phyloP scores from a whole-genome alignment of 2,888 invertebrate species.

The Podotricha telesiphe region DNA sequence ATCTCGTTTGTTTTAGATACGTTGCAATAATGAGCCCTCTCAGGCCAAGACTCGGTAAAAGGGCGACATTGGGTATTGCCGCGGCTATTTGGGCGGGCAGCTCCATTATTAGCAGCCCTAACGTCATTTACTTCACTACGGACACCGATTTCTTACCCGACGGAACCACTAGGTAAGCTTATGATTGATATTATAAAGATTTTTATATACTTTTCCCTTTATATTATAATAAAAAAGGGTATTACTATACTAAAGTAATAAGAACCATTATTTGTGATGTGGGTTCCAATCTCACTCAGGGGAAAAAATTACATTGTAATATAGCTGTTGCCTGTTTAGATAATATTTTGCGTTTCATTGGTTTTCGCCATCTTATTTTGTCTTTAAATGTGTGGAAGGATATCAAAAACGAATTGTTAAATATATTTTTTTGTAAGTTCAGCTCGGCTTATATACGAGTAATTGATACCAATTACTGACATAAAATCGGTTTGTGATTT shows the following conservation, averaged over 20 bases:
- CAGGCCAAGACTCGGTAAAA: slow-evolving; percentile 92
- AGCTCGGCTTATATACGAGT: too few species aligned
- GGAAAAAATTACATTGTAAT: not conserved
- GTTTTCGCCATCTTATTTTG: too few species aligned
- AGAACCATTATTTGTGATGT: not conserved
- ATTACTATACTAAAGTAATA: not conserved
- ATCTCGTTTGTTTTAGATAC: slow-evolving; percentile 85
- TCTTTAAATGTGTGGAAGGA: not conserved
- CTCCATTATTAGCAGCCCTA: slow-evolving; percentile 91
- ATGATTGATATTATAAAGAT: not conserved
- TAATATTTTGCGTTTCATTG: too few species aligned
- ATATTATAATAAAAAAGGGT: not conserved
- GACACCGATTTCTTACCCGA: slow-evolving; percentile 81
- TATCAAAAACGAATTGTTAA: not conserved
- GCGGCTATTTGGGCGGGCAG: slow-evolving; percentile 93
- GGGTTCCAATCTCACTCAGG: not conserved
- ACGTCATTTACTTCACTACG: slow-evolving; percentile 92
- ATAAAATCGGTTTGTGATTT: slow-evolving; percentile 2
- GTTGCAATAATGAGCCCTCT: slow-evolving; percentile 97
- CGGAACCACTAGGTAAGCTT: slow-evolving; percentile 63
- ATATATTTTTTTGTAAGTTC: not conserved
- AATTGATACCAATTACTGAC: not conserved
- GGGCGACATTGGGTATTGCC: slow-evolving; percentile 92
- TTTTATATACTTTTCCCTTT: not conserved
- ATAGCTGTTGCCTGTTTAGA: not conserved